These are phyloP conservation scores for Elachura formosa DNA, from an alignment of 2,113 vertebrate genomes.

Conservation along the genomic window DNA sequence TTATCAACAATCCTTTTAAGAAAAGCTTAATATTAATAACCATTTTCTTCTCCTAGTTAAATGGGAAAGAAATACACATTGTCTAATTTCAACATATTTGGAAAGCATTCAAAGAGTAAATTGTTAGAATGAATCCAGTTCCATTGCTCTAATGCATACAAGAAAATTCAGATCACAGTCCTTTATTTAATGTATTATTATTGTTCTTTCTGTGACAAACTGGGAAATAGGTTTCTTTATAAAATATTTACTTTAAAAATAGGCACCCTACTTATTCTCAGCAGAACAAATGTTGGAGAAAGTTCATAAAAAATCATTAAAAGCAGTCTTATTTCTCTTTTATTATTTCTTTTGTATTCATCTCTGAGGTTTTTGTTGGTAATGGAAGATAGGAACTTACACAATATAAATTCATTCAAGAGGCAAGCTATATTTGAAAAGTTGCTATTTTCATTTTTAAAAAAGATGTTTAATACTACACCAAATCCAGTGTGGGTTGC, in stretches of 20 bases:
- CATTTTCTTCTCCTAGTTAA: background rate
- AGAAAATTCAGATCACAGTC: background rate
- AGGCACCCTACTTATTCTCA: background rate
- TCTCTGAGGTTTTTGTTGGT: background rate
- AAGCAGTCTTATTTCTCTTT: background rate
- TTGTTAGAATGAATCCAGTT: background rate
- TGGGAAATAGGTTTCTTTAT: background rate
- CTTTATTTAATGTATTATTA: background rate
- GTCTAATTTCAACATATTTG: background rate
- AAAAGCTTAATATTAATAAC: background rate
- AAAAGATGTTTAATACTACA: background rate
- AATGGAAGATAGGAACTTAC: background rate
- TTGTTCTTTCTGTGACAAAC: background rate
- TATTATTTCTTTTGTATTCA: background rate
- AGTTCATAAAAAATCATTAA: background rate
- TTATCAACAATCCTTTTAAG: background rate
- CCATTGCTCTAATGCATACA: background rate
- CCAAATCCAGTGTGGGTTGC: background rate
- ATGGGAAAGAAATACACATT: background rate
- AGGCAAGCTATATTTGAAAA: background rate
- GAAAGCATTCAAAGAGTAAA: background rate
- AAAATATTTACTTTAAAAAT: background rate
- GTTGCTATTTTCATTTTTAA: background rate
- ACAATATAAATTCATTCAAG: background rate
- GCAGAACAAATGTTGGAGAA: background rate